Evolutionary conservation across 2,113 vertebrate genomes (phyloP).

Genomic region (Gavialis gangeticus): DNA sequence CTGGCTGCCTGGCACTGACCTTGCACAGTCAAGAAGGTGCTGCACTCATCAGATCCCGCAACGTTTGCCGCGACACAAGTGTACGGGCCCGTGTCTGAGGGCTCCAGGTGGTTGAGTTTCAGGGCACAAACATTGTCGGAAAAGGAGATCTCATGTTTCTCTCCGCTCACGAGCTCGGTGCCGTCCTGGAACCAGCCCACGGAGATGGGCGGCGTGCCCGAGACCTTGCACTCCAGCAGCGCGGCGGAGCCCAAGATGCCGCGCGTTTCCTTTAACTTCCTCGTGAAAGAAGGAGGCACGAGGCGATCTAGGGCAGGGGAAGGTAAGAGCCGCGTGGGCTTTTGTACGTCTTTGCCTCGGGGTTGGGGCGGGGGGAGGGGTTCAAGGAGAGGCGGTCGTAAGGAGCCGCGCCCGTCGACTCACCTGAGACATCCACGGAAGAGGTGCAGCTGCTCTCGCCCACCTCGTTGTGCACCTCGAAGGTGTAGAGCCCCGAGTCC

Average conservation of each 20-base stretch:
- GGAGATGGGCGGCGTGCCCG: constrained; percentile 92
- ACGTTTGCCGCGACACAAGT: constrained; percentile 90
- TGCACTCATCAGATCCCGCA: constrained; percentile 91
- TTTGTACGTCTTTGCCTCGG: background rate
- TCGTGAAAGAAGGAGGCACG: constrained; percentile 91
- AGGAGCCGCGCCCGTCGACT: constrained; percentile 58
- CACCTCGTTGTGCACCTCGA: constrained; percentile 95
- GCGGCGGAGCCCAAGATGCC: constrained; percentile 82
- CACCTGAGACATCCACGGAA: constrained; percentile 93
- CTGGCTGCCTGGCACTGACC: constrained; percentile 83
- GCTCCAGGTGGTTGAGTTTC: constrained; percentile 85
- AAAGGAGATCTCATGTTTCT: constrained; percentile 89
- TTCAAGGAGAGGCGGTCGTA: background rate
- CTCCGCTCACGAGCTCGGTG: constrained; percentile 88
- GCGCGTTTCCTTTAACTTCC: constrained; percentile 90
- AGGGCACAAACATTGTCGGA: constrained; percentile 91
- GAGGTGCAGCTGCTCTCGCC: constrained; percentile 94
- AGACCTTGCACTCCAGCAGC: constrained; percentile 93
- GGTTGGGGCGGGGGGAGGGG: background rate
- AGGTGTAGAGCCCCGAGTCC: constrained; percentile 91
- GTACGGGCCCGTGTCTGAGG: constrained; percentile 89
- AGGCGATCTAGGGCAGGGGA: constrained; percentile 87
- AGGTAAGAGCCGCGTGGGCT: background rate
- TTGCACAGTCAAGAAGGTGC: constrained; percentile 89
- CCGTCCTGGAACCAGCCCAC: constrained; percentile 93